phyloP scores from a whole-genome alignment of 2,797 vertebrate species.

The Epinephelus coioides region DNA sequence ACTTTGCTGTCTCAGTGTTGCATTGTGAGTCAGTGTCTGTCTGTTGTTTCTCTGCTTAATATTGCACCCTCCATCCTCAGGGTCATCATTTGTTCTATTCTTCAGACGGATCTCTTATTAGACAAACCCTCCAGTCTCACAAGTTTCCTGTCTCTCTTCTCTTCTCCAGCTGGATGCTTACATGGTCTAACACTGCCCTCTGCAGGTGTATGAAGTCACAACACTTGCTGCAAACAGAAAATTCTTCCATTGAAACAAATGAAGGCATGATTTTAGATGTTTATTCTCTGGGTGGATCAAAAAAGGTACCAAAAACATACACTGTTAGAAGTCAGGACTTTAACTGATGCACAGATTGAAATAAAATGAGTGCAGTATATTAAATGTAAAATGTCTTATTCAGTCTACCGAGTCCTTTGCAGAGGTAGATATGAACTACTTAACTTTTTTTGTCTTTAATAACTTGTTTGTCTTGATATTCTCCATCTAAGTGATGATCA shows the following conservation, averaged over 20 bases:
- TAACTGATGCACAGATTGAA: background rate
- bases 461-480: background rate
- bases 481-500: background rate
- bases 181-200: constrained; percentile 77
- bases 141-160: constrained; percentile 13
- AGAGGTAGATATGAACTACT: background rate
- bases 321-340: background rate
- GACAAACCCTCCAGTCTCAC: constrained; percentile 27
- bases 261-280: background rate
- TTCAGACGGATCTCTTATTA: constrained; percentile 35
- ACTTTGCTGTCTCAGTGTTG: constrained; percentile 1
- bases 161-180: background rate
- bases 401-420: background rate
- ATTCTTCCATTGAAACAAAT: background rate
- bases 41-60: constrained; percentile 28
- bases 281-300: background rate
- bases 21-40: constrained; percentile 27
- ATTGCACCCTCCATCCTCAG: constrained; percentile 38
- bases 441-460: too few relatives aligned
- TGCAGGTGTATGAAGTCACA: constrained; percentile 50
- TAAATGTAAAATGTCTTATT: background rate
- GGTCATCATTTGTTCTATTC: constrained; percentile 55
- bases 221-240: background rate
- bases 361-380: background rate
- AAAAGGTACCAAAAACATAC: background rate